Evolutionary conservation across 2,797 vertebrate genomes (phyloP), one percentile per base, ranked within the genome.

Genomic region (Neostethus bicornis): DNA sequence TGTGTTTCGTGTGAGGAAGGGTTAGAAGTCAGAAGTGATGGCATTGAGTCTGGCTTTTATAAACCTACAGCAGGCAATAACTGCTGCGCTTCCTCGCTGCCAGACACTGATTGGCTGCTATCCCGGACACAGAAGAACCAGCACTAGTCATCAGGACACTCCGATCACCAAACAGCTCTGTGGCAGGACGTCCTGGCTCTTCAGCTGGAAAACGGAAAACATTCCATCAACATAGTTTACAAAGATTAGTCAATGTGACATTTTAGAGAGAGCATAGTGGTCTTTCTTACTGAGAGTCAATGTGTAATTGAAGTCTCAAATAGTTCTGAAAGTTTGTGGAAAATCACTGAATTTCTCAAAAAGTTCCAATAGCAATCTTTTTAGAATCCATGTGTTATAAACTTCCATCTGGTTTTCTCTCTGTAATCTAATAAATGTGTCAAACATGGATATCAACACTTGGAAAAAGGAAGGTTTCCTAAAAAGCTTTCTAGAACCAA

Each of bases 151-250:
- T 94, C 91, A 94, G 49, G 80, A 84, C 25, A 87, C 65, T 19
- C 80, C 60, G 20, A 90, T 88, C 5, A 89, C 83, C 37, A 87
- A 78, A 73, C 66, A 6, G 55, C 68, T 70, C 9, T 78, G 81
- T 69, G 87, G 81, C 49, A 86, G 63, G 51, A 72, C 83, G 51
- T 91, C 90, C 68, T 87, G 89, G 46, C 74, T 85, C 77, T 91
- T 94, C 86, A 91, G 87, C 95, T 98, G 86, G 44, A 6, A 28
- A 11, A 1, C 16, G 20, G 10, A 56, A 19, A 4, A 4, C 44
- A 29, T 14, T 28, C 43, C 37, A 20, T 39, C 4, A 35, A 24
- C 23, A 41, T 8, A 10, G 16, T 1, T 39, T 10, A 24, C 4
- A 7, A 8, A 50, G 37, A 42, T 9, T 14, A 8, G 34, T 19